Evolutionary conservation across 2,888 invertebrate genomes (phyloP), one percentile per base, ranked within the genome.

Genomic region (Scaptomyza polygonia): DNA sequence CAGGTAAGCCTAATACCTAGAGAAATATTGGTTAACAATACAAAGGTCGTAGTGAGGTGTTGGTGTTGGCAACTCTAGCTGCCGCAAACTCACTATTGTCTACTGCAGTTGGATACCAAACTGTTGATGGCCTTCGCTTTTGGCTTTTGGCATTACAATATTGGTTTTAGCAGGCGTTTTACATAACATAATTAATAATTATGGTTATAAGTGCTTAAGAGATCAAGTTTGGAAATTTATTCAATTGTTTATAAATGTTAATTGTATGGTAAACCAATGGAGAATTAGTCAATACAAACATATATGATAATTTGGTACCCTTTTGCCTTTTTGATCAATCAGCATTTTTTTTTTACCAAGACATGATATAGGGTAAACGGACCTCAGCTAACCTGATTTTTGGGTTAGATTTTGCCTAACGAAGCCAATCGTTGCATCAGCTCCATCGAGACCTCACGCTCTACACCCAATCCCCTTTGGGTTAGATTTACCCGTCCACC

Each of bases 361-460:
- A 52, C 36, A 14, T 6, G 25, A 34, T 42, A 32, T 21, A 32
- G 11, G 32, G 3, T 45, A 45, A 39, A 16, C 53, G 51, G 64
- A 71, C 44, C 71, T 45, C 32, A 32, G n/a, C 25, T 48, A 29
- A 56, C 74, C 61, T 47, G 29, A 48, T 34, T 66, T 63, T 74
- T 59, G 53, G 48, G 45, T 40, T 63, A 43, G 36, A 25, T 36
- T 63, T 61, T 5, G 40, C 45, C 67, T 48, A 85, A 57, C 75
- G 67, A 78, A 66, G 65, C 75, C 79, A 81, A 85, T 75, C 49
- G 48, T 30, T 51, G 55, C 59, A 47, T 55, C 48, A 57, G 65
- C 58, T 61, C 49, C 43, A 57, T 27, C n/a, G 56, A 63, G 65
- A 65, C 62, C 48, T 57, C 64, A 47, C 43, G 36, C 76, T 51